These are phyloP conservation scores for Melanaphis sacchari DNA, from an alignment of 1,140 invertebrate genomes.

Conservation along the genomic window DNA sequence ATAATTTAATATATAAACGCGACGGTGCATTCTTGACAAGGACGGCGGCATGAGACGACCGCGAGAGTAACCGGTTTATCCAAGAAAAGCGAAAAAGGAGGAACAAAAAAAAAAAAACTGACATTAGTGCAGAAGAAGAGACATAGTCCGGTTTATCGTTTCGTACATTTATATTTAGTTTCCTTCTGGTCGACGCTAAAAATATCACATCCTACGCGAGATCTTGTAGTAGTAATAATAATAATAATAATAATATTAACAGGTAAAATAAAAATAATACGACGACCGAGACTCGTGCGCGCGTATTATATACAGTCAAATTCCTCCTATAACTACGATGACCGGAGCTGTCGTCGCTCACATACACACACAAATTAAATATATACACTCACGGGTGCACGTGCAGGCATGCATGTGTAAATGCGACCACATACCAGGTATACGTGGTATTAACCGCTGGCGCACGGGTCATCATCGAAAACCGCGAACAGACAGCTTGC, in stretches of 20 bases:
- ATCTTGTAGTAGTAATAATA: background rate
- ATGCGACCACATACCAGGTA: background rate
- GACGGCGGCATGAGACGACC: background rate
- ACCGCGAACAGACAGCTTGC: background rate
- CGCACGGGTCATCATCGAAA: background rate
- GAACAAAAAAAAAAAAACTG: background rate
- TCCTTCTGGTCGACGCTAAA: background rate
- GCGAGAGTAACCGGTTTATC: slow-evolving; percentile 24
- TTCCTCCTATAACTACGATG: background rate
- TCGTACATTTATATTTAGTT: background rate
- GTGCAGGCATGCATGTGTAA: background rate
- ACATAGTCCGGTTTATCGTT: slow-evolving; percentile 8
- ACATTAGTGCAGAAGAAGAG: background rate
- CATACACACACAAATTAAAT: background rate
- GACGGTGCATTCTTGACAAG: slow-evolving; percentile 22
- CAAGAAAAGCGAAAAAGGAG: slow-evolving; percentile 42
- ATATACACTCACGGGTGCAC: background rate
- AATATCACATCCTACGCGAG: background rate
- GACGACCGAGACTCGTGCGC: background rate
- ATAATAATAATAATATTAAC: background rate
- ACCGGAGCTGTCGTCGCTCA: background rate
- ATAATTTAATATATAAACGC: background rate
- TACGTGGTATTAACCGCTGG: background rate
- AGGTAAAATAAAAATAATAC: background rate
- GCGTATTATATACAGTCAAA: background rate